These are phyloP conservation scores for Euphonia xanthogaster DNA, from an alignment of 2,797 vertebrate genomes.

Conservation along the genomic window DNA sequence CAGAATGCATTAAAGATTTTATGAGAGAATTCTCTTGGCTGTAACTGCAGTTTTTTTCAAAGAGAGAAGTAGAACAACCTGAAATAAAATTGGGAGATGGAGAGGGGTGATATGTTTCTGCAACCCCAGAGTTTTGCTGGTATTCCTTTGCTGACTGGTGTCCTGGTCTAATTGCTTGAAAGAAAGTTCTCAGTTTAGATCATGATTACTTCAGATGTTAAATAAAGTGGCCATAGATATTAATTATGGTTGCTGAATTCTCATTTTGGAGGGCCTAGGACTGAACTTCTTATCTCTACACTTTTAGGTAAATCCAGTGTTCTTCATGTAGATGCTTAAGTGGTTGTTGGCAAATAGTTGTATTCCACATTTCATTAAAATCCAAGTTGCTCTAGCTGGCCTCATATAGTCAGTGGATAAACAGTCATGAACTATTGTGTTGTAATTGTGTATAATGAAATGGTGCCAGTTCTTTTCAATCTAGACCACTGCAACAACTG, in stretches of 20 bases:
- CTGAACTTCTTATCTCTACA: not conserved
- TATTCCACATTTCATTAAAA: not conserved
- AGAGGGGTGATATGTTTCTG: not conserved
- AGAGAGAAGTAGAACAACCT: not conserved
- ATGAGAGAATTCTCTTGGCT: not conserved
- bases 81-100: not conserved
- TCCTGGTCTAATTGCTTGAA: not conserved
- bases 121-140: not conserved
- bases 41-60: not conserved
- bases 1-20: not conserved
- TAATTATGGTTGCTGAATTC: not conserved
- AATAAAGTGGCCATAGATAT: not conserved
- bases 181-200: not conserved
- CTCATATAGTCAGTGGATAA: not conserved
- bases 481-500: not conserved
- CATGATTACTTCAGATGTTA: not conserved
- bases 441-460: not conserved
- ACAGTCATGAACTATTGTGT: not conserved
- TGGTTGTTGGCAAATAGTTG: not conserved
- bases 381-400: not conserved
- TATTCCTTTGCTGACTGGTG: not conserved
- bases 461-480: not conserved
- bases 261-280: not conserved
- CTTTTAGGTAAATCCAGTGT: not conserved
- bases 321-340: not conserved